Evolutionary conservation across 1,140 invertebrate species (phyloP).

Genomic region (Eupeodes corollae): DNA sequence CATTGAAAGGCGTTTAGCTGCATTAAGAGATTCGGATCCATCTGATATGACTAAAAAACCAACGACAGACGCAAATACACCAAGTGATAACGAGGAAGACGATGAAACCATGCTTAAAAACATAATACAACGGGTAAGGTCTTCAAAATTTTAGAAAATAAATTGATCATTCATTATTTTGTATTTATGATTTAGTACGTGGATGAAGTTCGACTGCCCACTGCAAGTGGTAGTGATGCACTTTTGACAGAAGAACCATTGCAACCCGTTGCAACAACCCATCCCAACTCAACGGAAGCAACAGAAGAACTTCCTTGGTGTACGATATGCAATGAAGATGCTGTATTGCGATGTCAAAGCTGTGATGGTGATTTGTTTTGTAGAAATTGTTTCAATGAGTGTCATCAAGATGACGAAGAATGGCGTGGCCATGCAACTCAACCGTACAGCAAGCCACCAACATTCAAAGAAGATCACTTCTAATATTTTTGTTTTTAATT

Average conservation of each 20-base stretch:
- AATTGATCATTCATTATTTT: not conserved
- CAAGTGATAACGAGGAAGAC: constrained; percentile 37
- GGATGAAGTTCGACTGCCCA: constrained; percentile 22
- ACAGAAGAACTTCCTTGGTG: constrained; percentile 63
- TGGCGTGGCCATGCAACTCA: constrained; percentile 25
- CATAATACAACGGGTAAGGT: constrained; percentile 25
- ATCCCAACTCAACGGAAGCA: constrained; percentile 6
- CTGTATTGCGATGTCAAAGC: constrained; percentile 50
- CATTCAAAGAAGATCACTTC: constrained; percentile 32
- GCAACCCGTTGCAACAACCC: not conserved
- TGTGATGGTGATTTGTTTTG: constrained; percentile 64
- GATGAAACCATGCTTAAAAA: constrained; percentile 36
- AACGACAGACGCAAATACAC: constrained; percentile 22
- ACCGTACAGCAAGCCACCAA: constrained; percentile 21
- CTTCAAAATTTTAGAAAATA: constrained; percentile 6
- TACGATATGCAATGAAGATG: constrained; percentile 66
- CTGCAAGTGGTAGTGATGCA: constrained; percentile 11
- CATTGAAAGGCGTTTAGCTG: constrained; percentile 39
- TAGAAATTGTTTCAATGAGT: constrained; percentile 48
- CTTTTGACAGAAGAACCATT: constrained; percentile 20
- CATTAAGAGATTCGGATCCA: constrained; percentile 25
- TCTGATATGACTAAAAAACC: not conserved
- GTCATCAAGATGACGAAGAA: constrained; percentile 38
- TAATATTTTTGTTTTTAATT: no score
- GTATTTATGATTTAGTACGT: constrained; percentile 15